Conservation (phyloP, 2,797 vertebrate genomes). For the Manis crassicaudata region DNA sequence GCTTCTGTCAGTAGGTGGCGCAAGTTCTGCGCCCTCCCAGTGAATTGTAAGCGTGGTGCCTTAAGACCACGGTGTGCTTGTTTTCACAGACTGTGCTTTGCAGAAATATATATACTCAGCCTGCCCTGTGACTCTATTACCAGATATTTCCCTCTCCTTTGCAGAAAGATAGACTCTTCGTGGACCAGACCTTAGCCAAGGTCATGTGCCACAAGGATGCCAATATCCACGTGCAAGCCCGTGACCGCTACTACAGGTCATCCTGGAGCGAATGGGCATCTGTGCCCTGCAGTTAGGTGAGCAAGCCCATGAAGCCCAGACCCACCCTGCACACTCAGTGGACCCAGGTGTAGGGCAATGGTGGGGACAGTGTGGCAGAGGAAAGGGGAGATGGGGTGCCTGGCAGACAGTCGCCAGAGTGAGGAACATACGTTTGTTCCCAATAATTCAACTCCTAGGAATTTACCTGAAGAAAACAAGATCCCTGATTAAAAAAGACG, state of each 20-base stretch:
- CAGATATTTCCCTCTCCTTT: not conserved
- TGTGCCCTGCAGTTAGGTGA: constrained; percentile 74
- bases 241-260: constrained; percentile 84
- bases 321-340: not conserved
- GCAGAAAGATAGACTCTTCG: not conserved
- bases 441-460: too few species aligned
- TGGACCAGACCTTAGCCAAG: constrained; percentile 54
- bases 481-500: too few species aligned
- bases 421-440: not conserved
- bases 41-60: not conserved
- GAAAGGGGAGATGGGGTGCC: not conserved
- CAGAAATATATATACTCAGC: not conserved
- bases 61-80: not conserved
- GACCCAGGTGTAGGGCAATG: not conserved
- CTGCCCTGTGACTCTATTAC: not conserved
- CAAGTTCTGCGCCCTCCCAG: not conserved
- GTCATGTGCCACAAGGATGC: constrained; percentile 55
- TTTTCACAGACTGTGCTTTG: not conserved
- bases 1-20: constrained; percentile 81
- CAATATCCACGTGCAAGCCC: constrained; percentile 80
- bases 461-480: too few species aligned
- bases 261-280: constrained; percentile 84
- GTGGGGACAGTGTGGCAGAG: too few species aligned
- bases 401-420: not conserved
- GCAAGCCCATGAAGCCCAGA: not conserved